Evolutionary conservation across 2,113 vertebrate genomes (phyloP).

Genomic region (Thryonomys swinderianus): DNA sequence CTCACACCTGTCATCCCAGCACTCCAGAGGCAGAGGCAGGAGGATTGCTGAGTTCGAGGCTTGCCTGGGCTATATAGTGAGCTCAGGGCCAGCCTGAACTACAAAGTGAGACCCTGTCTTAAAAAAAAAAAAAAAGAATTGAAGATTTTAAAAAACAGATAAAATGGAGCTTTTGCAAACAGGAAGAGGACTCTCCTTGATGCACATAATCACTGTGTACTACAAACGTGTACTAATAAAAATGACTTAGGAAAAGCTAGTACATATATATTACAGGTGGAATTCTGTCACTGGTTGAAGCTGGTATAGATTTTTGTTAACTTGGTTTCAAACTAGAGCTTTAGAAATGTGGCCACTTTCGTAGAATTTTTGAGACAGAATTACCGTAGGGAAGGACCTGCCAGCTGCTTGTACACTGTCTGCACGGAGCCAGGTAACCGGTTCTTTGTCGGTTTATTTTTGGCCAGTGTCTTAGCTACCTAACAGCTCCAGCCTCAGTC

Average conservation of each 20-base stretch:
- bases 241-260: neutral
- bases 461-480: neutral
- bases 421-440: slow-evolving; percentile 42
- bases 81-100: too few relatives aligned
- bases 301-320: neutral
- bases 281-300: neutral
- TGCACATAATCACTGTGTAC: neutral
- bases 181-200: neutral
- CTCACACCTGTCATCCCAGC: too few relatives aligned
- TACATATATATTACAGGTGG: neutral
- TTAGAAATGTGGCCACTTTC: neutral
- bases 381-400: neutral
- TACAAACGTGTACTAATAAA: neutral
- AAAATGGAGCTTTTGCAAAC: neutral
- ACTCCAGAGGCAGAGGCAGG: too few relatives aligned
- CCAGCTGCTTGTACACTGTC: neutral
- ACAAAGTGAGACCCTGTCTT: too few relatives aligned
- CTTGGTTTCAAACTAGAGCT: slow-evolving; percentile 4
- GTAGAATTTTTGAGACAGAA: slow-evolving; percentile 14
- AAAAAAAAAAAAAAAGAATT: neutral
- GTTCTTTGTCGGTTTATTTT: slow-evolving; percentile 26
- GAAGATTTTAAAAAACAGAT: neutral
- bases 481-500: neutral
- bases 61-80: too few relatives aligned
- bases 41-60: too few relatives aligned